Evolutionary conservation across 2,797 vertebrate species (phyloP).

Genomic region (Zenarchopterus dispar): DNA sequence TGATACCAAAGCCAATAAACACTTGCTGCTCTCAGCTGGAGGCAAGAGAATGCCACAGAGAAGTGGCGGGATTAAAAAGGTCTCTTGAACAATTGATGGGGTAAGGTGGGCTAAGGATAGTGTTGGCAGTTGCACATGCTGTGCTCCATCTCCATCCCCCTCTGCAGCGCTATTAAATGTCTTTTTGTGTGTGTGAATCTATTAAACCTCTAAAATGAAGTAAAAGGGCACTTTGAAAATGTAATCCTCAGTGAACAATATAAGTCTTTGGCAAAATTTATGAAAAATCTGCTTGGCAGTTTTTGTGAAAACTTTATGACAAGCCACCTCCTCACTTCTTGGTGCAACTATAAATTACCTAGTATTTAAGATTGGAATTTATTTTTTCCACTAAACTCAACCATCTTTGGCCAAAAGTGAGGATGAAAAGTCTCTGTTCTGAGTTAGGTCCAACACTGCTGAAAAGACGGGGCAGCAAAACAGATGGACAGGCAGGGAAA

Average conservation of each 20-base stretch:
- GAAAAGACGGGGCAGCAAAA: no score
- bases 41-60: conserved; percentile 55
- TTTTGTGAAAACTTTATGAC: no score
- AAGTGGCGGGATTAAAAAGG: conserved; percentile 64
- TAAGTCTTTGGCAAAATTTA: no score
- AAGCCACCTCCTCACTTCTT: no score
- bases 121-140: conserved; percentile 45
- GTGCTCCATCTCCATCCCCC: conserved; percentile 8
- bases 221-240: not conserved
- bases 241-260: not conserved
- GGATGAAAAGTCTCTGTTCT: no score
- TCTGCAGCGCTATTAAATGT: conserved; percentile 16
- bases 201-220: not conserved
- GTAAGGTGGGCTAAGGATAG: conserved; percentile 50
- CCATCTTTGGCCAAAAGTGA: no score
- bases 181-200: not conserved
- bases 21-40: conserved; percentile 68
- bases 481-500: no score
- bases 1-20: conserved; percentile 70
- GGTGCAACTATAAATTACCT: no score
- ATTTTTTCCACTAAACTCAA: no score
- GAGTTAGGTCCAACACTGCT: no score
- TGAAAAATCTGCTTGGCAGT: no score
- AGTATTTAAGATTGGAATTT: no score
- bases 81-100: conserved; percentile 62